Evolutionary conservation across 2,888 invertebrate genomes (phyloP), one percentile per base, ranked within the genome.

Genomic region (Drosophila rubida): DNA sequence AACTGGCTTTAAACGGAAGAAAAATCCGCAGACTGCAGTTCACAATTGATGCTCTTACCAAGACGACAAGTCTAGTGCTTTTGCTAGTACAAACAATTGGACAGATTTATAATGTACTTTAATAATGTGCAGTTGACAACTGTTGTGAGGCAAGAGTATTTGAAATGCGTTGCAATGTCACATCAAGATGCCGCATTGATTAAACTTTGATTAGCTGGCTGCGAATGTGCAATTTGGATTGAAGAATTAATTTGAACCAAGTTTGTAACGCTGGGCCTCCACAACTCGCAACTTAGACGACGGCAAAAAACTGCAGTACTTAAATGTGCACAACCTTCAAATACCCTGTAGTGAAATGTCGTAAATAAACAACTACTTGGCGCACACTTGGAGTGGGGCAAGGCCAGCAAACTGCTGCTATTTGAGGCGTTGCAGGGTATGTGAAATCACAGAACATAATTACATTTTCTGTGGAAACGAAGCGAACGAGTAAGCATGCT

Each of bases 131-230:
- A n/a, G n/a, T n/a, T n/a, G n/a, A n/a, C n/a, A 9, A 3, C 19
- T 19, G 19, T 19, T 19, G 2, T 19, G 19, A 0, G 3, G 22
- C 5, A 37, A 48, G 50, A 8, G 67, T 25, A 51, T 55, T 41
- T 25, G 39, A 49, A 77, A 50, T 55, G 16, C 48, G 30, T 49
- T 58, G 63, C 72, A 70, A 79, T 79, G 80, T 75, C 60, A 71
- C 80, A 79, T 80, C 74, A 82, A 80, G 74, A 77, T 81, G 77
- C 80, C 79, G 82, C 77, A 82, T 82, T 77, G 75, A 82, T 76
- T 78, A 78, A 78, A 78, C 73, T 78, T 78, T 78, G 78, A 78
- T 80, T 73, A 82, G 80, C 69, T 80, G 69, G 27, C 54, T 62
- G 60, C 57, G 44, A 74, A 54, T 66, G 66, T 62, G 62, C 64